phyloP scores from a whole-genome alignment of 2,113 vertebrate species.

The Calyptomena viridis region DNA sequence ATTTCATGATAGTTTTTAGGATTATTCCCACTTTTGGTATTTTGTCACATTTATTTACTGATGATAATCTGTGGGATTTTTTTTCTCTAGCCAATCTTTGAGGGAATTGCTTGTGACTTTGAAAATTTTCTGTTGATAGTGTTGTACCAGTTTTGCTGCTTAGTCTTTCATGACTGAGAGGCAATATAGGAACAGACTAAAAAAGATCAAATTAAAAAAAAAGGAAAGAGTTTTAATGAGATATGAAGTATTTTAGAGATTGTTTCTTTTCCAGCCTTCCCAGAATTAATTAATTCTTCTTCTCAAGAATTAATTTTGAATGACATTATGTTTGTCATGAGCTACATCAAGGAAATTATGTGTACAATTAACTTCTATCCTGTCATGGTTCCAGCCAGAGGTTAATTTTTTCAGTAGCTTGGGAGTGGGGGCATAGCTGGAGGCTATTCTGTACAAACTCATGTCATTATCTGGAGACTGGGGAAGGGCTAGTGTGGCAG shows the following conservation, averaged over 20 bases:
- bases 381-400: no score
- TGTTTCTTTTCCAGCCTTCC: background rate
- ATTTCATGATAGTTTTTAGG: background rate
- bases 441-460: background rate
- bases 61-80: background rate
- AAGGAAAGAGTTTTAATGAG: background rate
- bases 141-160: background rate
- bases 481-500: background rate
- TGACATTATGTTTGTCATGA: background rate
- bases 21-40: background rate
- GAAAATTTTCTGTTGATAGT: background rate
- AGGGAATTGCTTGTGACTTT: background rate
- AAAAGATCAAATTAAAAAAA: background rate
- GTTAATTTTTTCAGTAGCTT: background rate
- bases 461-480: fast-evolving
- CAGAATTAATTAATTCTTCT: no score
- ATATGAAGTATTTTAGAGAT: background rate
- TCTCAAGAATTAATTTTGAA: background rate
- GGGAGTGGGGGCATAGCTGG: fast-evolving
- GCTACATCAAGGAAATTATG: background rate
- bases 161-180: background rate
- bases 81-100: background rate
- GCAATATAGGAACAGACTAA: background rate
- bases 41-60: background rate
- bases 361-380: background rate